Evolutionary conservation across 2,888 invertebrate genomes (phyloP), one percentile per base, ranked within the genome.

Genomic region (Cenopis cana): DNA sequence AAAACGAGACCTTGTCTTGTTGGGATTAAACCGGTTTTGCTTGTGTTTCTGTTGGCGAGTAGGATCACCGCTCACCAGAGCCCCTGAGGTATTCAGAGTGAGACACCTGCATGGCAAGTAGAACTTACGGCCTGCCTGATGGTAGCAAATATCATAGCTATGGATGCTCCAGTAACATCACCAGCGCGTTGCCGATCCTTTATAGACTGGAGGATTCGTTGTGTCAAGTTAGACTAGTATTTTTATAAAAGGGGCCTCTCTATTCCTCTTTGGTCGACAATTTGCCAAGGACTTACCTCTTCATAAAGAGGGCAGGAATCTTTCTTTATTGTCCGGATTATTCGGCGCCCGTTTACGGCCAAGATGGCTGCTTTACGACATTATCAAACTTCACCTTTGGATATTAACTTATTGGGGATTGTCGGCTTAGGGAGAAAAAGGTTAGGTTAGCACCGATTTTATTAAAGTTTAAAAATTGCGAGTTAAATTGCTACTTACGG

Each of bases 261-360:
- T 75, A 87, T 76, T 33, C 69, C 70, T 69, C 72, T 73, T 33
- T 74, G 76, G 76, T 79, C 80, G 77, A 88, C 91, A 92, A 93
- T 93, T 93, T 93, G 91, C 91, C 88, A 84, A 93, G 87, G 92
- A 91, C 93, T 93, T 93, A 93, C 93, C 93, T 93, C 93, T 93
- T 93, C 92, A 93, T 93, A 92, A 92, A 90, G 90, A 88, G 91
- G 90, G 91, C 85, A 85, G 89, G 91, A 91, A 92, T 93, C 91
- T 93, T 93, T 93, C 93, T 93, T 93, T 93, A 93, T 92, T 90
- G 93, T 93, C 86, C 82, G 90, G 93, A 91, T 93, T 92, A 92
- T 90, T 89, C 88, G 83, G 87, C 85, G 83, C 89, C 85, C 84
- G 82, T 91, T 91, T 90, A 90, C 90, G 91, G 86, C 86, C 89